A percentile compares a stretch with the other conserved stretches of the same genome.
Evolutionary conservation across 2,797 vertebrate species (phyloP).

Genomic region (Phyllotis vaccarum): DNA sequence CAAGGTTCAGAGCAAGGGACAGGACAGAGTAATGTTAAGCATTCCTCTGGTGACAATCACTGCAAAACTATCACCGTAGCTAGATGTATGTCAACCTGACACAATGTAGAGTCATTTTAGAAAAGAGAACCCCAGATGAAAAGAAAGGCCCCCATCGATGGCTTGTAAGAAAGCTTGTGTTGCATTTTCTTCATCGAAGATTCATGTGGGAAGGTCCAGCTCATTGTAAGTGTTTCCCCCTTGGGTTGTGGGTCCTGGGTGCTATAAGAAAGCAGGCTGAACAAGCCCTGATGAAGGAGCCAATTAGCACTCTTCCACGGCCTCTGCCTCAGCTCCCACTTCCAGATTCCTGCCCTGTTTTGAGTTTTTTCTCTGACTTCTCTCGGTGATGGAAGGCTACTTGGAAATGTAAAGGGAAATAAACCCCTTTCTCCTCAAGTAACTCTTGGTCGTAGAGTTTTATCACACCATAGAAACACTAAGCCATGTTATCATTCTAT

Average conservation of each 20-base stretch:
- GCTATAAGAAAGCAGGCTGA: neutral
- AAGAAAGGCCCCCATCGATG: neutral
- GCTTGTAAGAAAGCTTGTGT: neutral
- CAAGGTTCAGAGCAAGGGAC: neutral
- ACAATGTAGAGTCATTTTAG: neutral
- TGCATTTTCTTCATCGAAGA: neutral
- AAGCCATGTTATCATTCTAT: neutral
- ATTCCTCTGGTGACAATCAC: conserved; percentile 31
- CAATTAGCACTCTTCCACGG: neutral
- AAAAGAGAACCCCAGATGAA: neutral
- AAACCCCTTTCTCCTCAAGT: neutral
- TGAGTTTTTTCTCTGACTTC: neutral
- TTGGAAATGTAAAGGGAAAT: neutral
- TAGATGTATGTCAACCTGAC: neutral
- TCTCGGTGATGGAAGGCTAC: neutral
- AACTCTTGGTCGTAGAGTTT: neutral
- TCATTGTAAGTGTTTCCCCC: neutral
- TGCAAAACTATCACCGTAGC: neutral
- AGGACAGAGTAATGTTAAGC: neutral
- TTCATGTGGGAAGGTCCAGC: too few relatives aligned
- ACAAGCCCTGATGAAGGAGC: neutral
- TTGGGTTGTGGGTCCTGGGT: neutral
- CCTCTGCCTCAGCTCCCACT: neutral
- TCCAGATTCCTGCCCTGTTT: neutral
- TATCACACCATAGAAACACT: neutral